Evolutionary conservation across 2,797 vertebrate genomes (phyloP).

Genomic region (Onychomys arenicola): DNA sequence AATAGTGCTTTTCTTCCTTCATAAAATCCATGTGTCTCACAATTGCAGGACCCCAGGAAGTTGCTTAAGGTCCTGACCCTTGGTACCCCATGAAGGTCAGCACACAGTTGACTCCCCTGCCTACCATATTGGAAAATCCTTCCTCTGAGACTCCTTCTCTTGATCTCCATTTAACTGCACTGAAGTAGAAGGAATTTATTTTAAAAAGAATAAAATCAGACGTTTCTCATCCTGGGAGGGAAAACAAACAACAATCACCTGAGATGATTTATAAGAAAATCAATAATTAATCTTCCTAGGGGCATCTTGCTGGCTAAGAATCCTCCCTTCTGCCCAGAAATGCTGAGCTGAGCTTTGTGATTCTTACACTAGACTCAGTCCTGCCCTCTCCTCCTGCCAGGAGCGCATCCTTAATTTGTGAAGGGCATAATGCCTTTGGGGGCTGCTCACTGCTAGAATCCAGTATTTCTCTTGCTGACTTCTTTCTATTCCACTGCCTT

Average conservation of each 20-base stretch:
- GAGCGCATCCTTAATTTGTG: not conserved
- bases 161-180: constrained; percentile 46
- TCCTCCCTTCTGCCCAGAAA: constrained; percentile 12
- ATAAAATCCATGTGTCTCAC: constrained; percentile 40
- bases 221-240: constrained; percentile 59
- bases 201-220: constrained; percentile 65
- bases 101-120: not conserved
- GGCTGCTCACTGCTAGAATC: not conserved
- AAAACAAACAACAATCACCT: constrained; percentile 65
- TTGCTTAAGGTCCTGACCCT: constrained; percentile 13
- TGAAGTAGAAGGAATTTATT: not conserved
- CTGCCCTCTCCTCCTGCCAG: not conserved
- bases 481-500: constrained; percentile 42
- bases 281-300: constrained; percentile 75
- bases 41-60: not conserved
- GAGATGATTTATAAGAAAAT: constrained; percentile 79
- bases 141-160: constrained; percentile 32
- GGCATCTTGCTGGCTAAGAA: constrained; percentile 47
- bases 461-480: constrained; percentile 32
- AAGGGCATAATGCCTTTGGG: not conserved
- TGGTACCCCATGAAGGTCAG: not conserved
- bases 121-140: constrained; percentile 6
- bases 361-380: not conserved
- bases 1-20: constrained; percentile 34
- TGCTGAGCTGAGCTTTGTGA: constrained; percentile 54